Percentiles rank a stretch among this genome's conserved stretches.
These are phyloP conservation scores for Toxostoma redivivum DNA, from an alignment of 2,113 vertebrate genomes.

Conservation along the genomic window DNA sequence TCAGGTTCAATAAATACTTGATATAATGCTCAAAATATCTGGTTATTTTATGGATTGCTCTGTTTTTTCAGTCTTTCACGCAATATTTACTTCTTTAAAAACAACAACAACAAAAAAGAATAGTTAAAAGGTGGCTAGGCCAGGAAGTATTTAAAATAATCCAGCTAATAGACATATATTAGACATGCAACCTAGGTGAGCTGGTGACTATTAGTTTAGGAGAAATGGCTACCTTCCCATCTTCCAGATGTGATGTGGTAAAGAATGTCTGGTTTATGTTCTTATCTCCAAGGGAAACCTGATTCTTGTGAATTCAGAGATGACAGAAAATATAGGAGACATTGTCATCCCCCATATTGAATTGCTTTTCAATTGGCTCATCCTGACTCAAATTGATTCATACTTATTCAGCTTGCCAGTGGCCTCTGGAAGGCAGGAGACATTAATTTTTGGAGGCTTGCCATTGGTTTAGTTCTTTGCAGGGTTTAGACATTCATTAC, in stretches of 20 bases:
- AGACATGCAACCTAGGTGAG: neutral
- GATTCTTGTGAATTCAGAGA: neutral
- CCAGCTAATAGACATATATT: neutral
- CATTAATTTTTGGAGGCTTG: neutral
- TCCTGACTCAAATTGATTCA: neutral
- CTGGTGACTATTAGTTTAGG: neutral
- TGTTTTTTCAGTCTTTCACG: neutral
- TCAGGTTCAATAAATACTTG: neutral
- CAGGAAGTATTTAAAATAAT: neutral
- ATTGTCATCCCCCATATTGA: neutral
- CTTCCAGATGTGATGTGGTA: neutral
- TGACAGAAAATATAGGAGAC: neutral
- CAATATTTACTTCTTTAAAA: neutral
- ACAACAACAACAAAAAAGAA: neutral
- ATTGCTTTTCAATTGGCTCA: neutral
- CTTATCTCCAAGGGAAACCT: neutral
- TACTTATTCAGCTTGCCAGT: neutral
- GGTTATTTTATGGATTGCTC: neutral
- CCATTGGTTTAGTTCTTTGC: neutral
- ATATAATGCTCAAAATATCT: neutral
- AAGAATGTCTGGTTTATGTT: neutral
- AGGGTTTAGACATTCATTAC: neutral
- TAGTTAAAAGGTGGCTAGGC: neutral
- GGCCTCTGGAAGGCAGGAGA: neutral
- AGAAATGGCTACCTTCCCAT: neutral